These are phyloP conservation scores for Ophion costatus DNA, from an alignment of 2,888 invertebrate genomes.

Conservation along the genomic window DNA sequence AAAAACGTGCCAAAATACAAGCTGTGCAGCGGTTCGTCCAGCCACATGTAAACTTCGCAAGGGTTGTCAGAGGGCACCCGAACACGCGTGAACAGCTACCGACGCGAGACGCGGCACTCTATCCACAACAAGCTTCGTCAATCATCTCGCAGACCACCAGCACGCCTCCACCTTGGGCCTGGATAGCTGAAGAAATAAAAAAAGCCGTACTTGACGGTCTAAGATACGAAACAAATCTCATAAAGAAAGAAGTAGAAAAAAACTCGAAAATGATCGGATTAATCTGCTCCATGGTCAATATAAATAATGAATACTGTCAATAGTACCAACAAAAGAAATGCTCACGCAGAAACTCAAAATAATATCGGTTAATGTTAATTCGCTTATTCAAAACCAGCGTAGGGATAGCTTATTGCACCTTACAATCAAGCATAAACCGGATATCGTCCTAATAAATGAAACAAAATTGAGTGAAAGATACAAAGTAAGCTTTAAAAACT, in stretches of 20 bases:
- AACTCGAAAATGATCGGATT: constrained; percentile 1
- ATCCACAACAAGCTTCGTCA: too few species aligned
- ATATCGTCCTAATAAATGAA: constrained; percentile 35
- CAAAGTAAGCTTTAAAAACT: constrained; percentile 48
- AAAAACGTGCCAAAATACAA: too few species aligned
- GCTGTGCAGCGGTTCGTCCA: too few species aligned
- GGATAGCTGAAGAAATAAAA: neutral
- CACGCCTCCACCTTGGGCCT: neutral
- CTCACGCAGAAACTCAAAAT: neutral
- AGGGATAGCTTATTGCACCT: constrained; percentile 9
- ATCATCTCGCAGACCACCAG: neutral
- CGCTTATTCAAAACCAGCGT: constrained; percentile 27
- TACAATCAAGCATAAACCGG: constrained; percentile 21
- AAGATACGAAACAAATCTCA: neutral
- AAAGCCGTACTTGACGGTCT: neutral
- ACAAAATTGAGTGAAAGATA: constrained; percentile 36
- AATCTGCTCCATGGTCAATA: neutral
- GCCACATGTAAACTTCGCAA: too few species aligned
- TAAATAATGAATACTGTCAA: neutral
- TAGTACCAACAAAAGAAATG: neutral
- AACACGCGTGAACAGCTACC: too few species aligned
- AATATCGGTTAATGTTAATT: constrained; percentile 42
- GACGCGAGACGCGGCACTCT: too few species aligned
- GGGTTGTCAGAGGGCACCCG: too few species aligned
- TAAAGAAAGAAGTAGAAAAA: neutral